Evolutionary conservation across 2,888 invertebrate species (phyloP), one percentile per base, ranked within the genome.

Genomic region (Zootermopsis nevadensis): DNA sequence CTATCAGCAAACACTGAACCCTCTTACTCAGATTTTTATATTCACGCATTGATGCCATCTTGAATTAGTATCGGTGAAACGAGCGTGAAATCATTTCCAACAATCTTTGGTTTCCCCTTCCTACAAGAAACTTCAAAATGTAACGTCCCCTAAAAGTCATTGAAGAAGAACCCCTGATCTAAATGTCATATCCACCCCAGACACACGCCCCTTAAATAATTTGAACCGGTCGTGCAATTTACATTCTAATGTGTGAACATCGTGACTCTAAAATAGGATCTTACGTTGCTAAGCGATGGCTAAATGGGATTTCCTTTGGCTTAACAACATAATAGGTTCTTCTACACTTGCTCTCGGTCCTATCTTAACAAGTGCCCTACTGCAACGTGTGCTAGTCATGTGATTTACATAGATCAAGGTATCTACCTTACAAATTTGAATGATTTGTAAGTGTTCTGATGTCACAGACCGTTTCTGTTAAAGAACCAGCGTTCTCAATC

Each of bases 211-310:
- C 55, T 77, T 77, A 77, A 77, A 77, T 77, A 77, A 77, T 77
- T 77, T 77, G 55, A 77, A 77, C 77, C 55, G 77, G 77, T 76
- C 55, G 77, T 55, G 31, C 48, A 53, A 77, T 77, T 77, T 77
- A 55, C 77, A 77, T 77, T 48, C 30, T 55, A 77, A 53, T 55
- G 77, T 77, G 77, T 55, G 77, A 77, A 77, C 77, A 77, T 30
- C 48, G 53, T 30, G 38, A 48, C 30, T 10, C 27, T 27, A 77
- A 12, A 19, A 48, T 27, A 48, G 12, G 19, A 48, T 48, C 48
- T 48, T 48, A 48, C 4, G 48, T 48, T 48, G 15, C 19, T 48
- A 48, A 48, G 48, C 77, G 48, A 42, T 38, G 30, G n/a, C 15
- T 19, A 77, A 48, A 77, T 30, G 48, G 77, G 48, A 77, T 77